A percentile compares a stretch with the other conserved stretches of the same genome.
These are phyloP conservation scores for Brienomyrus brachyistius DNA, from an alignment of 2,113 vertebrate species.

Conservation along the genomic window DNA sequence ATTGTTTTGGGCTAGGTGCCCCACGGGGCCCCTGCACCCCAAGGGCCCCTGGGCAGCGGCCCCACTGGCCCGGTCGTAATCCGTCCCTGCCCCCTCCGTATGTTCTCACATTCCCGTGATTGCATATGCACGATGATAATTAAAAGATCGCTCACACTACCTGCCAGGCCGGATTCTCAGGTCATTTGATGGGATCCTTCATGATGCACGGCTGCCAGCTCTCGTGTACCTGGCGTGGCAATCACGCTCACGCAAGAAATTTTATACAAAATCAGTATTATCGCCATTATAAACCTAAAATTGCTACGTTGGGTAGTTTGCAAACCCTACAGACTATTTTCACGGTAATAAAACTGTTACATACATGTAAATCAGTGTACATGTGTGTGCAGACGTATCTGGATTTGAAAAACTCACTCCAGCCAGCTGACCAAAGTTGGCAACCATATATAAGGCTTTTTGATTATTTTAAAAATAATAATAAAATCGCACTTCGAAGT, in stretches of 20 bases:
- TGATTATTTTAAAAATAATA: not conserved
- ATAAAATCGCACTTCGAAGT: not conserved
- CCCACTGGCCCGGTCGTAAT: no score
- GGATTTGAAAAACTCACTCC: not conserved
- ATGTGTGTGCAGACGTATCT: not conserved
- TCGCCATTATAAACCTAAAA: not conserved
- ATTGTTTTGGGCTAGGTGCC: no score
- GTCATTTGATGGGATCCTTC: not conserved
- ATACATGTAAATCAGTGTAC: not conserved
- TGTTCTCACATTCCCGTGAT: no score
- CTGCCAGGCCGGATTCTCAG: not conserved
- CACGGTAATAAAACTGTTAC: not conserved
- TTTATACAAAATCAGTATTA: not conserved
- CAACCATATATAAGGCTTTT: not conserved
- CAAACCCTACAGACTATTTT: not conserved
- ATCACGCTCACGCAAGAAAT: not conserved
- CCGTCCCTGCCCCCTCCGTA: no score
- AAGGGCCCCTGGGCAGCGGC: no score
- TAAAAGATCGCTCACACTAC: not conserved
- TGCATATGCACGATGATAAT: constrained; percentile 3
- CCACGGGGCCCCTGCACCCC: no score
- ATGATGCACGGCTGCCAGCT: not conserved
- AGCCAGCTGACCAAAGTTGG: not conserved
- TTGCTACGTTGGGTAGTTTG: not conserved
- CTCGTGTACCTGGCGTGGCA: not conserved